Conservation (phyloP, 2,797 vertebrate genomes). For the Lates japonicus region DNA sequence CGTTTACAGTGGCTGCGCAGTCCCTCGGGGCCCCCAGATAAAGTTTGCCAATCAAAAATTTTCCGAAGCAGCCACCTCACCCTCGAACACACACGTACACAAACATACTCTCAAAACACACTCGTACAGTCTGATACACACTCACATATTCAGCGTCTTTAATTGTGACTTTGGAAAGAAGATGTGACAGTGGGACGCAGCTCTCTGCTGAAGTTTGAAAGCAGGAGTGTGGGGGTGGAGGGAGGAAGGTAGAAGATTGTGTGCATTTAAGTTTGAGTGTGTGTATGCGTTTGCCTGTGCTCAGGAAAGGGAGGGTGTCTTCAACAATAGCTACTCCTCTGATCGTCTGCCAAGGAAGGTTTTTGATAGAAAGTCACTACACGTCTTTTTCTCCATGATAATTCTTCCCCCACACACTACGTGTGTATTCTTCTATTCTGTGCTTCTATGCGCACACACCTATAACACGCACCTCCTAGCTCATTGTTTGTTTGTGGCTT, state of each 20-base stretch:
- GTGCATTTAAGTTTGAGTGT: conserved; percentile 43
- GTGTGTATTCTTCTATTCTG: conserved; percentile 72
- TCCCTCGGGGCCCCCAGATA: conserved; percentile 83
- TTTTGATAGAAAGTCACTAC: conserved; percentile 87
- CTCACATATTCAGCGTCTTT: conserved; percentile 65
- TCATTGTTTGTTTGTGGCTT: conserved; percentile 73
- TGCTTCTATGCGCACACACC: conserved; percentile 42
- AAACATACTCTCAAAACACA: conserved; percentile 11
- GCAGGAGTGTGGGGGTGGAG: conserved; percentile 58
- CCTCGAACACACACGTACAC: conserved; percentile 26
- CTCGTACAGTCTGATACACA: conserved; percentile 8
- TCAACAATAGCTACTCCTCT: conserved; percentile 84
- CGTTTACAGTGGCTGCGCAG: conserved; percentile 82
- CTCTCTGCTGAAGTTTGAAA: conserved; percentile 75
- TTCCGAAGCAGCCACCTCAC: conserved; percentile 63
- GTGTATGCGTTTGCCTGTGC: conserved; percentile 64
- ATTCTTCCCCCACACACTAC: conserved; percentile 64
- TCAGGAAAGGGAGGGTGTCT: conserved; percentile 70
- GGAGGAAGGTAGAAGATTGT: conserved; percentile 36
- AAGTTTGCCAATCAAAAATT: conserved; percentile 87
- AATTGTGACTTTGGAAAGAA: conserved; percentile 84
- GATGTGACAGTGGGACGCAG: conserved; percentile 73
- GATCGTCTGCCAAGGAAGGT: conserved; percentile 87
- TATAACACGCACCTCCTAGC: conserved; percentile 47
- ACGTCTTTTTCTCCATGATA: conserved; percentile 83